A percentile compares a stretch with the other conserved stretches of the same genome.
phyloP scores from a whole-genome alignment of 2,113 vertebrate species.

The Clinocottus analis region DNA sequence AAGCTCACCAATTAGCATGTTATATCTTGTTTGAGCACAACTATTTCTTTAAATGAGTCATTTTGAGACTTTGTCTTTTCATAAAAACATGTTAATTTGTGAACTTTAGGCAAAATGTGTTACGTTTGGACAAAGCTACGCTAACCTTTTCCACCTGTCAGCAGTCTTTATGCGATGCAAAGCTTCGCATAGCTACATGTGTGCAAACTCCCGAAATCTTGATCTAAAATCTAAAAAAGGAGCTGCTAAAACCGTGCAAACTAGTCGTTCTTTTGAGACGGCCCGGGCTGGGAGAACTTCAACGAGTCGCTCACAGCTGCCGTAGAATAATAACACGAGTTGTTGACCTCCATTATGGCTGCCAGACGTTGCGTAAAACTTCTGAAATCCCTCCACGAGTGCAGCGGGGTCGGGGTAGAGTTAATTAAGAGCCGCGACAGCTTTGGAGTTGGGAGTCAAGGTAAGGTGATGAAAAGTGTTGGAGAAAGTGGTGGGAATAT shows the following conservation, averaged over 20 bases:
- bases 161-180: background rate
- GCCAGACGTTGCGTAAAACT: constrained; percentile 24
- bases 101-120: background rate
- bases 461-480: constrained; percentile 57
- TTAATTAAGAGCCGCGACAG: constrained; percentile 51
- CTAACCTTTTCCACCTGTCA: background rate
- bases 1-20: background rate
- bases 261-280: background rate
- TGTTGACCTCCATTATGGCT: constrained; percentile 19
- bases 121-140: background rate
- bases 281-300: background rate
- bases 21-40: background rate
- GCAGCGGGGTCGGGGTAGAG: constrained; percentile 14
- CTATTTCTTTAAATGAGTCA: background rate
- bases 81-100: background rate
- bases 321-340: constrained; percentile 1
- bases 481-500: constrained; percentile 46
- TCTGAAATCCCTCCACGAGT: constrained; percentile 29
- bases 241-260: background rate
- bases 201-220: background rate
- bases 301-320: background rate
- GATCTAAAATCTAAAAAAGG: background rate
- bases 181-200: background rate
- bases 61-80: background rate
- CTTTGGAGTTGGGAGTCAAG: constrained; percentile 45